Evolutionary conservation across 2,113 vertebrate species (phyloP).

Genomic region (Mystacornis crossleyi): DNA sequence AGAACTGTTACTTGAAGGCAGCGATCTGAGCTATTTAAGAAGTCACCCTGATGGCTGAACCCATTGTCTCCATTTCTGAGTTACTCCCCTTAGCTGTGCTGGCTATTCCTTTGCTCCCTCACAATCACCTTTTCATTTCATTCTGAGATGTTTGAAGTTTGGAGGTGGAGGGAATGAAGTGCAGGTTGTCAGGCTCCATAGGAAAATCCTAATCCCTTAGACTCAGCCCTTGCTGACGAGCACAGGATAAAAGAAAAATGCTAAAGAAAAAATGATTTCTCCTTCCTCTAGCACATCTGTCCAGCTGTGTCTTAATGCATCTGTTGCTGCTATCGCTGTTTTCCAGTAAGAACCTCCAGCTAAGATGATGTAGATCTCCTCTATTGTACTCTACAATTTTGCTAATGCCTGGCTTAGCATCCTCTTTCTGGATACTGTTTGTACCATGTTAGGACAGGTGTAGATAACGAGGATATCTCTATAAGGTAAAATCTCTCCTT

Average conservation of each 20-base stretch:
- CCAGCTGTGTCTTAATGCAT: not conserved
- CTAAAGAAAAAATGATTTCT: not conserved
- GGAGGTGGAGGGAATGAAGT: not conserved
- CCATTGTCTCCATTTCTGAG: not conserved
- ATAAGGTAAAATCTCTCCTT: not conserved
- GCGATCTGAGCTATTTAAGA: not conserved
- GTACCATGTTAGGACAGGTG: not conserved
- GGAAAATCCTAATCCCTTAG: not conserved
- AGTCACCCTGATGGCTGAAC: not conserved
- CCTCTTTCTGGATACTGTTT: not conserved
- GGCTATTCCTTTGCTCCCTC: not conserved
- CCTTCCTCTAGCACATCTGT: not conserved
- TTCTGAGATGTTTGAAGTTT: not conserved
- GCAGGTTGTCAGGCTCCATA: not conserved
- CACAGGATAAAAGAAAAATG: not conserved
- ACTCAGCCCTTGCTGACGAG: not conserved
- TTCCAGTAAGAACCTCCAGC: not conserved
- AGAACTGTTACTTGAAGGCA: constrained; percentile 13
- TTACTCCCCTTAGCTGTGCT: not conserved
- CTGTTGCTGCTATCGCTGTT: not conserved
- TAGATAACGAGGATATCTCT: not conserved
- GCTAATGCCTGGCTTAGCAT: not conserved
- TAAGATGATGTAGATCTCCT: not conserved
- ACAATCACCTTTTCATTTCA: not conserved
- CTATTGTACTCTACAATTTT: not conserved